phyloP scores from a whole-genome alignment of 2,797 vertebrate genomes.

The Neosalanx taihuensis region DNA sequence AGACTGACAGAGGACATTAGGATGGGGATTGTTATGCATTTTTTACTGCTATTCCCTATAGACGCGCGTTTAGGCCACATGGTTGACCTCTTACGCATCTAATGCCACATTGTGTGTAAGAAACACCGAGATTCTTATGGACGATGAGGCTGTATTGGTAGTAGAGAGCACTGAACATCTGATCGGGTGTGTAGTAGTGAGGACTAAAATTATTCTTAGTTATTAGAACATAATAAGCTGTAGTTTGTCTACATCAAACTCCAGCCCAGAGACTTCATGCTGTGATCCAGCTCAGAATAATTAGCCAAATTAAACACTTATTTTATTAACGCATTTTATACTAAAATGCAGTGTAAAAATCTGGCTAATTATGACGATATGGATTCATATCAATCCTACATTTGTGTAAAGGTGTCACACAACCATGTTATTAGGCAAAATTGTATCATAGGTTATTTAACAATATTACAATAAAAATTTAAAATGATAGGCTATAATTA shows the following conservation, averaged over 20 bases:
- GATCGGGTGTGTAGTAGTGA: neutral
- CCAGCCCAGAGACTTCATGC: too few relatives aligned
- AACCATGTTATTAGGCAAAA: neutral
- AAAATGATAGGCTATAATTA: neutral
- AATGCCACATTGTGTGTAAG: neutral
- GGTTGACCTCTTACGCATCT: neutral
- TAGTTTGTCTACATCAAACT: too few relatives aligned
- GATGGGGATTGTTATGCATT: neutral
- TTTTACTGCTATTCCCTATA: neutral
- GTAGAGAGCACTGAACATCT: neutral
- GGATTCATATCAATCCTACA: too few relatives aligned
- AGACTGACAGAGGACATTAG: constrained; percentile 1
- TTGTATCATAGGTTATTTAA: neutral
- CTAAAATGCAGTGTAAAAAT: too few relatives aligned
- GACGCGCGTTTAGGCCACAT: neutral
- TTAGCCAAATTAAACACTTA: too few relatives aligned
- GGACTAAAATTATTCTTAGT: too few relatives aligned
- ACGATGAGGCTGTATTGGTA: neutral
- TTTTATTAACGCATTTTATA: too few relatives aligned
- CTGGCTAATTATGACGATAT: too few relatives aligned
- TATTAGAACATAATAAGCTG: too few relatives aligned
- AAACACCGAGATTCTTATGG: neutral
- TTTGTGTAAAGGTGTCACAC: neutral
- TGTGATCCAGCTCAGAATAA: too few relatives aligned
- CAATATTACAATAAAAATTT: neutral